Evolutionary conservation across 1,140 invertebrate genomes (phyloP).

Genomic region (Trigoniulus corallinus): DNA sequence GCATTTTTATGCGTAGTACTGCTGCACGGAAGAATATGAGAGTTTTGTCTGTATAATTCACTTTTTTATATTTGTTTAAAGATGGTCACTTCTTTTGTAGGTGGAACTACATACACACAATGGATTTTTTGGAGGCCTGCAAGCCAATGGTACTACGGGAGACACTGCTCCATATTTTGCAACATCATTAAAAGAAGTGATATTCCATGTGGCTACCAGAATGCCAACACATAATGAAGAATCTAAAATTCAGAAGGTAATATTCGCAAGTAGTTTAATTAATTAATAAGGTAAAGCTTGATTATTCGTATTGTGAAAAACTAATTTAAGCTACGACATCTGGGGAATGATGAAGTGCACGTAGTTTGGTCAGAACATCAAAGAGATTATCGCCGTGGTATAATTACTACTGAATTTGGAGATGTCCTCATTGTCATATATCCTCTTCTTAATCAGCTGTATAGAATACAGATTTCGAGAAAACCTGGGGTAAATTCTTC

Average conservation of each 20-base stretch:
- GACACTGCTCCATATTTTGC: constrained; percentile 89
- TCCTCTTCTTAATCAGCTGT: constrained; percentile 64
- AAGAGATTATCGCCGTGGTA: constrained; percentile 86
- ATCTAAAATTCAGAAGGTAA: constrained; percentile 73
- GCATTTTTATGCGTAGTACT: too few species aligned
- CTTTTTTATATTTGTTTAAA: background rate
- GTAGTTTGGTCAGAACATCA: constrained; percentile 98
- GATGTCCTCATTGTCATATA: constrained; percentile 97
- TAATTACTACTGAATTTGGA: constrained; percentile 97
- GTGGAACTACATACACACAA: too few species aligned
- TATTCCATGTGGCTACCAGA: constrained; percentile 96
- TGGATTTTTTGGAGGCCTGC: constrained; percentile 89
- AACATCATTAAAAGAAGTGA: constrained; percentile 72
- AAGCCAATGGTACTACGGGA: constrained; percentile 76
- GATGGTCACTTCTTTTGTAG: constrained; percentile 22
- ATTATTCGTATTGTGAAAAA: constrained; percentile 3
- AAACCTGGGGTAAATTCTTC: constrained; percentile 54
- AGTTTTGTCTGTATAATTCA: too few species aligned
- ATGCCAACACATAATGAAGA: constrained; percentile 76
- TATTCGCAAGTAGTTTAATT: constrained; percentile 1
- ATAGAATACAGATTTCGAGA: constrained; percentile 61
- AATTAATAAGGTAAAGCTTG: background rate
- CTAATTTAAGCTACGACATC: constrained; percentile 76
- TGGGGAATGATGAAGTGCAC: constrained; percentile 98
- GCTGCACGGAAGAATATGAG: too few species aligned